Percentiles rank a stretch among this genome's conserved stretches.
phyloP scores from a whole-genome alignment of 2,113 vertebrate genomes.

The Centrocercus urophasianus region DNA sequence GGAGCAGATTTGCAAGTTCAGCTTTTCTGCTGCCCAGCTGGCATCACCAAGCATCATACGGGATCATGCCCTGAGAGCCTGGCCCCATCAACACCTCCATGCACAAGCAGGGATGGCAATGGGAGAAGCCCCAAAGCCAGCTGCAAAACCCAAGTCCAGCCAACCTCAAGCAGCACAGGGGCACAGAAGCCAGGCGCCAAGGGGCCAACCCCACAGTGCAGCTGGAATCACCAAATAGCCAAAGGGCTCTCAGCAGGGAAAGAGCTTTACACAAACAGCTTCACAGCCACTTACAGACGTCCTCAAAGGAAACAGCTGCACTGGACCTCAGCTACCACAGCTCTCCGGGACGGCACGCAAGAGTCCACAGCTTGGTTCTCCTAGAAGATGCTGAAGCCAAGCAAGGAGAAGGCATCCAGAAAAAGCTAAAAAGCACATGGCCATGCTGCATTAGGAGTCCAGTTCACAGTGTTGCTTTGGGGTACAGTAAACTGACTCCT shows the following conservation, averaged over 20 bases:
- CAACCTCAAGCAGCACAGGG: neutral
- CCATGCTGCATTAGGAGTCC: neutral
- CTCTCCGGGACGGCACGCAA: neutral
- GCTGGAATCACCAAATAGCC: neutral
- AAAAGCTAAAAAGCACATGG: neutral
- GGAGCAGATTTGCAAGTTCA: constrained; percentile 29
- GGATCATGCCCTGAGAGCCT: neutral
- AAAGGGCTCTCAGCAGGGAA: neutral
- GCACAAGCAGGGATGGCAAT: neutral
- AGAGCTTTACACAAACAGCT: constrained; percentile 5
- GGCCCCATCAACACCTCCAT: neutral
- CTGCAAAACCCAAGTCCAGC: neutral
- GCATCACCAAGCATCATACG: neutral
- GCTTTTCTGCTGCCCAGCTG: neutral
- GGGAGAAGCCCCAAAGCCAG: neutral
- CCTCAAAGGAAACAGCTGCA: constrained; percentile 55
- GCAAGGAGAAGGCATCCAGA: neutral
- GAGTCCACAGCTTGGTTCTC: neutral
- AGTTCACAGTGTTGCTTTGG: neutral
- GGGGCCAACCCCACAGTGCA: neutral
- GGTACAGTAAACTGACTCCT: neutral
- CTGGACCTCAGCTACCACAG: neutral
- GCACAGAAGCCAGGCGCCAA: rapidly evolving
- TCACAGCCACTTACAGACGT: neutral
- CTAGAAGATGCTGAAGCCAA: neutral